Percentiles rank a stretch among this genome's conserved stretches.
phyloP scores from a whole-genome alignment of 2,888 invertebrate species.

The Coenonympha arcania region DNA sequence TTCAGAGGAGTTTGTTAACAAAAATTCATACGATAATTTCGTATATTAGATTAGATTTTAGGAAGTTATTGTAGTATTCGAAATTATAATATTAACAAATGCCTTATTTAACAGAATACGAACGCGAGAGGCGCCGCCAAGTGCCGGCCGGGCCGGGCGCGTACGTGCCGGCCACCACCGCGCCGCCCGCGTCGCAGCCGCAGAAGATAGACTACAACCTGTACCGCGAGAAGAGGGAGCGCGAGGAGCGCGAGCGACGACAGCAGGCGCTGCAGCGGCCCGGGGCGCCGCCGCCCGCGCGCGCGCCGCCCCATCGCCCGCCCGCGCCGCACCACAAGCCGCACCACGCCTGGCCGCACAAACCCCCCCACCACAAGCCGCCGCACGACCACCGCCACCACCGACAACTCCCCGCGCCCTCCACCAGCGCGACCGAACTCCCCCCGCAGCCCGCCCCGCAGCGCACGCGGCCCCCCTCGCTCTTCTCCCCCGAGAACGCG shows the following conservation, averaged over 20 bases:
- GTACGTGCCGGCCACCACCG: conserved; percentile 57
- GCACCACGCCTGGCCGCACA: conserved; percentile 55
- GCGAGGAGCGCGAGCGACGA: conserved; percentile 72
- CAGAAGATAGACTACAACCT: conserved; percentile 75
- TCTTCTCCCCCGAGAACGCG: conserved; percentile 79
- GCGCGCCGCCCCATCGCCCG: neutral
- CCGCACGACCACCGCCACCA: conserved; percentile 40
- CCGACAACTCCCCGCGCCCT: conserved; percentile 29
- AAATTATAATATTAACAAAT: too few relatives aligned
- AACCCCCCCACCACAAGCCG: conserved; percentile 55
- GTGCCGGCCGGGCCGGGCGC: conserved; percentile 61
- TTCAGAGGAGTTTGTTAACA: too few relatives aligned
- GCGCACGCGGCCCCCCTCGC: conserved; percentile 72
- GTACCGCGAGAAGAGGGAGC: conserved; percentile 78
- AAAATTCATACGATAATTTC: too few relatives aligned
- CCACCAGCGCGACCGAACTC: conserved; percentile 35
- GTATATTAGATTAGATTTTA: too few relatives aligned
- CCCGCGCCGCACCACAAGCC: conserved; percentile 51
- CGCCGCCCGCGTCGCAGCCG: conserved; percentile 53
- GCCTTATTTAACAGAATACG: conserved; percentile 48
- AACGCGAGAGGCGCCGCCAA: conserved; percentile 61
- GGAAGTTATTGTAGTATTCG: too few relatives aligned
- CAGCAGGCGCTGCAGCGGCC: too few relatives aligned
- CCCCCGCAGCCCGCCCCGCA: conserved; percentile 29
- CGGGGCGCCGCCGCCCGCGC: neutral